Evolutionary conservation across 1,140 invertebrate genomes (phyloP).

Genomic region (Stegodyphus dumicola): DNA sequence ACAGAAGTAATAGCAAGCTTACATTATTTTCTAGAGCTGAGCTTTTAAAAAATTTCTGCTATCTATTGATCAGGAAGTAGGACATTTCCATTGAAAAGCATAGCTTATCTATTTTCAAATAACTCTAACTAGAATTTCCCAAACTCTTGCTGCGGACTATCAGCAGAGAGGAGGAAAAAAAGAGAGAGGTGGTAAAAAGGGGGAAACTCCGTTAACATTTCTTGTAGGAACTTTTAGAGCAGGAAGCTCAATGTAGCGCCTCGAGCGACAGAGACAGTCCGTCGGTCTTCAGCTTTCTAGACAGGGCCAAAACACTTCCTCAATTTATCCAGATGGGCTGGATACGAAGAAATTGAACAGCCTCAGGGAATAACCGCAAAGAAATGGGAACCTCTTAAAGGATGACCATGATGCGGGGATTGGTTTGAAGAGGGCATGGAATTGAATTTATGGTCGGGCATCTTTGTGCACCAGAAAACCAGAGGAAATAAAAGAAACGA

Average conservation of each 20-base stretch:
- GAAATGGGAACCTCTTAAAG: constrained; percentile 11
- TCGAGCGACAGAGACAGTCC: constrained; percentile 16
- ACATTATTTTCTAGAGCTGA: no score
- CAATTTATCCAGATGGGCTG: constrained; percentile 41
- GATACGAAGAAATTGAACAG: constrained; percentile 29
- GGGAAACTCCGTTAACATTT: not conserved
- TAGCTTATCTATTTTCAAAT: no score
- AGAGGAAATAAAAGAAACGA: no score
- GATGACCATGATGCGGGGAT: constrained; percentile 12
- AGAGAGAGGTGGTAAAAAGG: not conserved
- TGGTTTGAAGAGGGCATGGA: not conserved
- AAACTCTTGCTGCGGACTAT: no score
- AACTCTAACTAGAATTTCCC: no score
- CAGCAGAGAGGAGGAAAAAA: no score
- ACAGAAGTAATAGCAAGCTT: no score
- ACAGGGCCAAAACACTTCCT: constrained; percentile 45
- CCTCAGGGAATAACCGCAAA: constrained; percentile 30
- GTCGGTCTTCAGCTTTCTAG: constrained; percentile 15
- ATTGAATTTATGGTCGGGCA: constrained; percentile 26
- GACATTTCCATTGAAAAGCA: no score
- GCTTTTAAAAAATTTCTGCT: no score
- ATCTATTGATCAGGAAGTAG: no score
- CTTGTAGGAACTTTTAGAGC: not conserved
- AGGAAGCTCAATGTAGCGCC: not conserved
- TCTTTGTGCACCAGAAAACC: not conserved